These are phyloP conservation scores for Saimiri boliviensis DNA, from an alignment of 2,113 vertebrate genomes.

Conservation along the genomic window DNA sequence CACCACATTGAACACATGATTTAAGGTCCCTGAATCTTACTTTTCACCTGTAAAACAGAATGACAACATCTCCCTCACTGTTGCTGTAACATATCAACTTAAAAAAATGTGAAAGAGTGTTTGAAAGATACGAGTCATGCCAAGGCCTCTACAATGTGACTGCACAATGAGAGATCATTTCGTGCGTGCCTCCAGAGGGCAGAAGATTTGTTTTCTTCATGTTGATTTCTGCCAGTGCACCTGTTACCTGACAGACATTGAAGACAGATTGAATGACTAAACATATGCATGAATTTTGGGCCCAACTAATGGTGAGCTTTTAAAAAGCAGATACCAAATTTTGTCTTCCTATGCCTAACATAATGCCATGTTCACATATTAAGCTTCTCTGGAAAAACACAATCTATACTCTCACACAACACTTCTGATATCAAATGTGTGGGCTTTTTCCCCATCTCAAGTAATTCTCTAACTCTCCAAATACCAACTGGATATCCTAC, in stretches of 20 bases:
- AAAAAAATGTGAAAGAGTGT: not conserved
- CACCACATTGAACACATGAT: not conserved
- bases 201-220: not conserved
- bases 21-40: not conserved
- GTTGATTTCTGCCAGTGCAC: not conserved
- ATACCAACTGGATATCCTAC: not conserved
- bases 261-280: not conserved
- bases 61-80: not conserved
- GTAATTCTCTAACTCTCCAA: not conserved
- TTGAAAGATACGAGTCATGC: not conserved
- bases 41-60: not conserved
- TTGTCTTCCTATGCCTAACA: not conserved
- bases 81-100: not conserved
- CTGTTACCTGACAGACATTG: not conserved
- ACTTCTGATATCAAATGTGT: not conserved
- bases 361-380: not conserved
- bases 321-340: not conserved
- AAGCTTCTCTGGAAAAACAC: not conserved
- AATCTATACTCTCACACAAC: not conserved
- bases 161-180: not conserved
- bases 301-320: not conserved
- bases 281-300: not conserved
- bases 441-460: not conserved
- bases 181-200: not conserved
- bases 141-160: not conserved